Evolutionary conservation across 2,888 invertebrate genomes (phyloP), one percentile per base, ranked within the genome.

Genomic region (Craniophora ligustri): DNA sequence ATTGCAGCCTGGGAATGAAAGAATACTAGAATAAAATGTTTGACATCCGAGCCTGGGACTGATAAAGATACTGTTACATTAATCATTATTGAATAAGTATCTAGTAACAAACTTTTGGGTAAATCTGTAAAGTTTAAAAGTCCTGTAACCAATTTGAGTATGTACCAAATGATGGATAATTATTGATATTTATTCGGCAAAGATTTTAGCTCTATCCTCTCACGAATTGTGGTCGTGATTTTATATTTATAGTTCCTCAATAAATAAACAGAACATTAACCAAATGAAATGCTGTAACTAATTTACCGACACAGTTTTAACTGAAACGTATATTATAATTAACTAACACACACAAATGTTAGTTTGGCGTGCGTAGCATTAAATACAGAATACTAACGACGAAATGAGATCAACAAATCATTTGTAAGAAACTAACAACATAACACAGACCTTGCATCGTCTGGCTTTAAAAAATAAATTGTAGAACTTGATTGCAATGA

Each of bases 401-500:
- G 45, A 56, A 67, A 63, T 67, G 41, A 39, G 65, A 54, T 47
- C 55, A 67, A 64, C 61, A 56, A 71, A 59, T 60, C 14, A 46
- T 59, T n/a, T 64, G 35, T 48, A 62, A 58, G 46, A 60, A 64
- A 49, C 36, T 48, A 62, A 58, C 51, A 60, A 64, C 51, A 50
- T 66, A 54, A 28, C 41, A 42, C 15, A 59, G 53, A 72, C 62
- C 59, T 74, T 63, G 61, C 58, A 42, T 26, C 42, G 41, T 36
- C 3, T 21, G 32, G 19, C 19, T 16, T 21, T 39, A 48, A 50
- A 40, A 73, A 63, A 62, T 31, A 67, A 54, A 50, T 56, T 19
- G 70, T 51, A 42, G 36, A 70, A 67, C 74, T 57, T 56, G 72
- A 66, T 68, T 60, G 61, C 50, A 64, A 58, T 48, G 53, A 41